Base-by-base conservation (phyloP, 2,797 vertebrate genomes). In the Rhincodon typus region DNA sequence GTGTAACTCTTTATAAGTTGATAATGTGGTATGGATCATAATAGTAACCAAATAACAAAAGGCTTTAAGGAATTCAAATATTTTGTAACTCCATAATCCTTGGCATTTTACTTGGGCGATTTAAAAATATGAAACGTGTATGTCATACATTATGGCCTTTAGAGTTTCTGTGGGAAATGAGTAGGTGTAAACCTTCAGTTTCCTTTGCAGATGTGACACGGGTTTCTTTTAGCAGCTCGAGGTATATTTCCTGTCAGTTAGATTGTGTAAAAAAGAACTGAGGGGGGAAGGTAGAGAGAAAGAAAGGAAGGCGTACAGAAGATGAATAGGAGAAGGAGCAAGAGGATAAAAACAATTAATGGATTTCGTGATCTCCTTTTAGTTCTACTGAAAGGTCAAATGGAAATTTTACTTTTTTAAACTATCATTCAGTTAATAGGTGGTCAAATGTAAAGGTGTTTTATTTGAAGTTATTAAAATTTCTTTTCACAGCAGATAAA, bases 171-270 rank as follows among this genome's bases (percentile, higher is more conserved):
- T 95, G 94, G 57, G 94, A 95, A 95, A 95, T 21, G 70, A 21
- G 94, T 95, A 50, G 70, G 94, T 74, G 94, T 53, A n/a, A 95
- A 77, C 69, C 46, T 95, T 19, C 27, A 27, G 46, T 95, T 95
- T 95, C 94, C 94, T 95, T 70, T 50, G 19, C 34, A 72, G 67
- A 94, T 70, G 42, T 46, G 5, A 50, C 46, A 72, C 27, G 23
- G 46, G 27, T 74, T 72, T 72, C 46, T 46, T 38, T 46, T 77
- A 70, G n/a, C 94, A 74, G 30, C 57, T 95, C 46, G 57, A 57
- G 4, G 42, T 95, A 74, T 77, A 77, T 74, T 94, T 94, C 69
- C 94, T 95, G 94, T 53, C 70, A 57, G 94, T 74, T 94, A 25
- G 30, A 57, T 57, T 95, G 69, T 77, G n/a, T 95, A 69, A 94